These are phyloP conservation scores for Lasiurus cinereus DNA, from an alignment of 2,113 vertebrate species.

Conservation along the genomic window DNA sequence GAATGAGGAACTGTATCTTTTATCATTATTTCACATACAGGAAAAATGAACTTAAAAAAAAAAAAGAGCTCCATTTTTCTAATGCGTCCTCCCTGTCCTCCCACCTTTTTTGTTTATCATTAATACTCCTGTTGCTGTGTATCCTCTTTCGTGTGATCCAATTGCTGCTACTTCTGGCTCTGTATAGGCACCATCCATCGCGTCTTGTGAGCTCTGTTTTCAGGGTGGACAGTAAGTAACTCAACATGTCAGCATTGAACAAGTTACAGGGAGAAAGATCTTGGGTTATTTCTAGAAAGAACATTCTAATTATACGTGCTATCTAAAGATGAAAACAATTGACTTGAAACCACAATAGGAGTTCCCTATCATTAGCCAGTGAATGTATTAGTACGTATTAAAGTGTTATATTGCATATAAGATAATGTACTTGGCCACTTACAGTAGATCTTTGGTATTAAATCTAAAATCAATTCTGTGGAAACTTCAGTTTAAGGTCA, in stretches of 20 bases:
- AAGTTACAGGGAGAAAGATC: neutral
- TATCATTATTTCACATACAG: neutral
- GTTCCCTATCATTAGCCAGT: neutral
- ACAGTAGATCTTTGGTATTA: neutral
- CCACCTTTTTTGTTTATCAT: neutral
- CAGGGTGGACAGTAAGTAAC: neutral
- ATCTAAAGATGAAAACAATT: neutral
- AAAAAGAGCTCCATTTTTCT: conserved; percentile 2
- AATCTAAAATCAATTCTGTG: conserved; percentile 12
- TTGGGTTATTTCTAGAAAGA: neutral
- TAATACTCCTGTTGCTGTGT: neutral
- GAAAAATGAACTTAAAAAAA: neutral
- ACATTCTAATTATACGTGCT: neutral
- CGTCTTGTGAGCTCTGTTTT: neutral
- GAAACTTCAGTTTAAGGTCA: neutral
- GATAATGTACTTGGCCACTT: neutral
- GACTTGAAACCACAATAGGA: neutral
- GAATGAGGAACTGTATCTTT: neutral
- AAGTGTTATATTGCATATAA: conserved; percentile 10
- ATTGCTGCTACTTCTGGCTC: neutral
- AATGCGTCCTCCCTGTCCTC: neutral
- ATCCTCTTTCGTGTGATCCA: rapidly evolving
- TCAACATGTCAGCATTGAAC: neutral
- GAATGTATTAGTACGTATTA: neutral
- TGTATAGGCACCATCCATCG: neutral